Conservation (phyloP, 2,113 vertebrate genomes). For the Ailurus styani region DNA sequence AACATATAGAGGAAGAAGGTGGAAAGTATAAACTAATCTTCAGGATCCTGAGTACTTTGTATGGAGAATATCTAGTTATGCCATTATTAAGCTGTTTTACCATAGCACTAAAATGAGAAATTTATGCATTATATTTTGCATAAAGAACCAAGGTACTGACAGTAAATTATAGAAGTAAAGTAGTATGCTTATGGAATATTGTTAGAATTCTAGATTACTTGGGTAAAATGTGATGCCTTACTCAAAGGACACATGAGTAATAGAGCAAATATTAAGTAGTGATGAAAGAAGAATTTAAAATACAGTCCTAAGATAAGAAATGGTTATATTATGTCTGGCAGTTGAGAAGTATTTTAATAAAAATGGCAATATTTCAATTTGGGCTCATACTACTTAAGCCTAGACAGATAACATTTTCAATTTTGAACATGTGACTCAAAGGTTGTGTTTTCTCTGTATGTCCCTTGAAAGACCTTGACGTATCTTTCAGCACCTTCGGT, state of each 20-base stretch:
- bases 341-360: neutral
- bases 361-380: neutral
- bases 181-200: neutral
- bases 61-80: neutral
- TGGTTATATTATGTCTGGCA: neutral
- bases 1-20: neutral
- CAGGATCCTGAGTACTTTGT: neutral
- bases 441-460: neutral
- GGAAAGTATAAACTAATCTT: neutral
- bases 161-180: neutral
- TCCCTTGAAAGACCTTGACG: neutral
- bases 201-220: neutral
- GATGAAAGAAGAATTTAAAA: neutral
- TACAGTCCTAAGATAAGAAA: conserved; percentile 1
- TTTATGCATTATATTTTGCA: neutral
- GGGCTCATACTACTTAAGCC: neutral
- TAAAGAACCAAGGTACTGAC: neutral
- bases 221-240: neutral
- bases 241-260: neutral
- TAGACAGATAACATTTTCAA: neutral
- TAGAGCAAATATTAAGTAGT: neutral
- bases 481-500: neutral
- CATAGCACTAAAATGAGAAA: neutral
- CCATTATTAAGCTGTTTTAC: neutral
- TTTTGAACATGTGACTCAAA: neutral